Evolutionary conservation across 2,888 invertebrate species (phyloP).

Genomic region (Branchellion lobata): DNA sequence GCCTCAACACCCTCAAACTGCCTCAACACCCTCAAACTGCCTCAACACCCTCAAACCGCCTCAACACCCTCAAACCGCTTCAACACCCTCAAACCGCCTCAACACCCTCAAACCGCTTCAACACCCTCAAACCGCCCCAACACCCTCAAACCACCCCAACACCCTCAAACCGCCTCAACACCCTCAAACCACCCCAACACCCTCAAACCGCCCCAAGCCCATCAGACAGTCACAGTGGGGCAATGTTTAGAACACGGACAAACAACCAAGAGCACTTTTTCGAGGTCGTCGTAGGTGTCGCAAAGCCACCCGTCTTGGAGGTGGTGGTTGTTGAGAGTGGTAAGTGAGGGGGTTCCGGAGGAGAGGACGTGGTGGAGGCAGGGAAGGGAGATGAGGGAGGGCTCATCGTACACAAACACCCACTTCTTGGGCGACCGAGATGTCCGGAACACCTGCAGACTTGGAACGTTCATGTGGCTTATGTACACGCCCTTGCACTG

Average conservation of each 20-base stretch:
- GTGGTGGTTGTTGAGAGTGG: constrained; percentile 57
- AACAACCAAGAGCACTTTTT: constrained; percentile 55
- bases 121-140: too few species aligned
- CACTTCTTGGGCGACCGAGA: constrained; percentile 56
- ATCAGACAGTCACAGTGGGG: too few species aligned
- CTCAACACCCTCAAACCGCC: too few species aligned
- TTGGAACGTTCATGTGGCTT: constrained; percentile 55
- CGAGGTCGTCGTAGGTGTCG: constrained; percentile 53
- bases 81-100: too few species aligned
- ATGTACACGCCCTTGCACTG: constrained; percentile 59
- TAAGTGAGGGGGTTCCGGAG: constrained; percentile 56
- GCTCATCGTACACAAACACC: constrained; percentile 53
- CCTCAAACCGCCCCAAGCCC: neutral
- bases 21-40: too few species aligned
- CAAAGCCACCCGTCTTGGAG: constrained; percentile 55
- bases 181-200: too few species aligned
- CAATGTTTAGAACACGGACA: constrained; percentile 54
- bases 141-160: too few species aligned
- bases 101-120: too few species aligned
- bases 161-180: too few species aligned
- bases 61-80: too few species aligned
- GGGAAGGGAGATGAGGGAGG: constrained; percentile 55
- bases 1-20: too few species aligned
- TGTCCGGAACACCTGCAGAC: constrained; percentile 56
- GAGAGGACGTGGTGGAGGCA: constrained; percentile 57